Conservation (phyloP, 2,797 vertebrate genomes). For the Tapera naevia region DNA sequence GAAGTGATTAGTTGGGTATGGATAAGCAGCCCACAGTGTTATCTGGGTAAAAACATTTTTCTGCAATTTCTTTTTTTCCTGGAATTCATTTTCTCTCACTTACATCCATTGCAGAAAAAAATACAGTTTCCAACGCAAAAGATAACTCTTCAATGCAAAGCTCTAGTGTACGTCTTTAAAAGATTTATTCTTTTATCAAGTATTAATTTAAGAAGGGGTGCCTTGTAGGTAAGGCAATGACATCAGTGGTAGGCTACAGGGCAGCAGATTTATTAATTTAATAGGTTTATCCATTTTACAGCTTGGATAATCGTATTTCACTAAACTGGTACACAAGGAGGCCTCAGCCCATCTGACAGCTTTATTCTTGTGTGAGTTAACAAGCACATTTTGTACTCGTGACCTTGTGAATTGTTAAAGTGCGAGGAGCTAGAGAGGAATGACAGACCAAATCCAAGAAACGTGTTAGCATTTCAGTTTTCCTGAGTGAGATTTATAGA, state of each 20-base stretch:
- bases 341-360: conserved; percentile 67
- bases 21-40: conserved; percentile 21
- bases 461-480: conserved; percentile 34
- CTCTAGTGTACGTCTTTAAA: conserved; percentile 31
- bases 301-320: conserved; percentile 69
- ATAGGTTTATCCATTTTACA: conserved; percentile 53
- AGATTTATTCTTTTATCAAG: conserved; percentile 40
- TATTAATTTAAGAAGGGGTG: conserved; percentile 48
- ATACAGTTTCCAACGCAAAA: conserved; percentile 39
- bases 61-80: background rate
- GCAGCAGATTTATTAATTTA: conserved; percentile 70
- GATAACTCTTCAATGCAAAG: conserved; percentile 14
- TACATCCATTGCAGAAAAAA: conserved; percentile 31
- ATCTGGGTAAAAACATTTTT: conserved; percentile 5
- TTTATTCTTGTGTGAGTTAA: conserved; percentile 70
- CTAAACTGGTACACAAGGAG: conserved; percentile 64
- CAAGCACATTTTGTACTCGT: conserved; percentile 62
- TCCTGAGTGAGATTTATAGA: background rate
- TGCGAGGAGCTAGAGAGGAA: conserved; percentile 39
- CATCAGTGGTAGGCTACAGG: conserved; percentile 41
- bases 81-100: conserved; percentile 56
- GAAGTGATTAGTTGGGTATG: conserved; percentile 39
- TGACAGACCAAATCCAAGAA: conserved; percentile 52
- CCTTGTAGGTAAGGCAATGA: background rate
- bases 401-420: conserved; percentile 67